phyloP scores from a whole-genome alignment of 2,797 vertebrate species.

The Fistularia tabacaria region DNA sequence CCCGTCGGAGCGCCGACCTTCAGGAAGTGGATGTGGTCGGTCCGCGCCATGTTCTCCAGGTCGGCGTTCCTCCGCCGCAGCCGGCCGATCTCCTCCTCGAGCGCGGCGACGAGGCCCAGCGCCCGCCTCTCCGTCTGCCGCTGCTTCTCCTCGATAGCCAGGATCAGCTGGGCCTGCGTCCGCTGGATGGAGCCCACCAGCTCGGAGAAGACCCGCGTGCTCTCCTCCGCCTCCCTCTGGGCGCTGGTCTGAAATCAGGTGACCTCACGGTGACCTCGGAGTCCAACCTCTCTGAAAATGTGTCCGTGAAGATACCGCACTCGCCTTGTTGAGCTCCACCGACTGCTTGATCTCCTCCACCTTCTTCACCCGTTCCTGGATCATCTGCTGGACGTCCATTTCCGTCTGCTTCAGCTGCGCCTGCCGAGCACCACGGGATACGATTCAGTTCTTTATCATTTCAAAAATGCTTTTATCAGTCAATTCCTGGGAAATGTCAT shows the following conservation, averaged over 20 bases:
- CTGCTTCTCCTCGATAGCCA: conserved; percentile 71
- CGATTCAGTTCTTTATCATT: too few relatives aligned
- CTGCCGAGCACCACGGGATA: conserved; percentile 44
- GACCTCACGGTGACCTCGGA: too few relatives aligned
- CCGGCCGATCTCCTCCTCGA: conserved; percentile 67
- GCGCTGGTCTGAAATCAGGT: conserved; percentile 59
- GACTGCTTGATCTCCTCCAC: conserved; percentile 72
- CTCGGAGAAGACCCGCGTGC: conserved; percentile 68
- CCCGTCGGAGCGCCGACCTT: conserved; percentile 56
- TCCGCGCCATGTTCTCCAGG: conserved; percentile 65
- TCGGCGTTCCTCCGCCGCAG: conserved; percentile 66
- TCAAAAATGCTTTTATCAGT: too few relatives aligned
- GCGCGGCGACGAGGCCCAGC: conserved; percentile 56
- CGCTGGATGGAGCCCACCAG: conserved; percentile 71
- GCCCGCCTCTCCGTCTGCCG: conserved; percentile 64
- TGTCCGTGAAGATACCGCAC: background rate
- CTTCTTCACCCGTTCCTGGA: conserved; percentile 72
- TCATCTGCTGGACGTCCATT: conserved; percentile 78
- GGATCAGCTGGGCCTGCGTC: conserved; percentile 68
- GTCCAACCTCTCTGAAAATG: background rate
- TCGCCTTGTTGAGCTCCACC: conserved; percentile 73
- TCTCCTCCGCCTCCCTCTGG: conserved; percentile 68
- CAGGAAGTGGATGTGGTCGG: conserved; percentile 78
- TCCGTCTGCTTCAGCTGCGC: conserved; percentile 71
- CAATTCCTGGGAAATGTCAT: too few relatives aligned